Evolutionary conservation across 2,113 vertebrate genomes (phyloP), one percentile per base, ranked within the genome.

Genomic region (Alectura lathami): DNA sequence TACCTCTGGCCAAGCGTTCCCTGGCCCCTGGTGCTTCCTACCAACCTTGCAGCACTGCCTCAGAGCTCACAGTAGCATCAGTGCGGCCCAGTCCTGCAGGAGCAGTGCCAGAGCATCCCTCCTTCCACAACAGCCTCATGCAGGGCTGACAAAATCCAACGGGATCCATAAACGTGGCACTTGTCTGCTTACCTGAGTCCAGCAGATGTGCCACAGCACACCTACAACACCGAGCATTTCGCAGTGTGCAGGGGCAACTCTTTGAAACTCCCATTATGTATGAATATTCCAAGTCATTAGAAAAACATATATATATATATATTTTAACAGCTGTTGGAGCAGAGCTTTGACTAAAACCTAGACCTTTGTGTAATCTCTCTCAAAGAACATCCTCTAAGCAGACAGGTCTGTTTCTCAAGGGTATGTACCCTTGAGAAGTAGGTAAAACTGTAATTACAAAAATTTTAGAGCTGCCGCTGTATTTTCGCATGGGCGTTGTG

Each of bases 71-170:
- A 18, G 86, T 3, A 22, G 38, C 13, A 57, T 8, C 18, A 24
- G 66, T 0, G 0, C 15, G 29, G 70, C 70, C 73, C 60, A 63
- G 36, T 36, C 11, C 22, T 62, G 16, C 53, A 10, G 20, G 48
- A 47, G 36, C 63, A 70, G n/a, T 2, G 0, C 17, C 20, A 66
- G 73, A 16, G 54, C 69, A 43, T 13, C 73, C 27, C 72, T 74
- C 60, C 51, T 89, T 74, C 48, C 42, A 17, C 45, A 77, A 10
- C 42, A 80, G 67, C 54, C 50, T 80, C 57, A 64, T 9, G 48
- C 67, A 62, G 21, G 27, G 40, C 48, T 88, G 67, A 64, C 0
- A 0, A 76, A 84, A 77, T 32, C 21, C 59, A 53, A 3, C 0
- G 21, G 27, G 40, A 83, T 62, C 45, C 27, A 11, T 5, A 32